These are phyloP conservation scores for Sisor rabdophorus DNA, from an alignment of 2,113 vertebrate species.

Conservation along the genomic window DNA sequence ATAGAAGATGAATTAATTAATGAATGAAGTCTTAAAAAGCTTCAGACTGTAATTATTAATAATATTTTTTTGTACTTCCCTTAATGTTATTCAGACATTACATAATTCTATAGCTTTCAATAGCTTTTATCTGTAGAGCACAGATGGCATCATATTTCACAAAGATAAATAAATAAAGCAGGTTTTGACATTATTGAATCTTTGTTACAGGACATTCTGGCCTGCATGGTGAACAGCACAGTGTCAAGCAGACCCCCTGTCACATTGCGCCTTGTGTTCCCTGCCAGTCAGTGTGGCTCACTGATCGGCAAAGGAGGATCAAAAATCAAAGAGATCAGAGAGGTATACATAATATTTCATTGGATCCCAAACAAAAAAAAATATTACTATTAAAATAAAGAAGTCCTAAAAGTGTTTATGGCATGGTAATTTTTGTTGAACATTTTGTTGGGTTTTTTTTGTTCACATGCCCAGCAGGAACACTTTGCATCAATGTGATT, in stretches of 20 bases:
- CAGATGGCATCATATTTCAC: slow-evolving; percentile 3
- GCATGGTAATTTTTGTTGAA: slow-evolving; percentile 30
- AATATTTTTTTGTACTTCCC: slow-evolving; percentile 17
- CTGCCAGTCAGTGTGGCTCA: slow-evolving; percentile 88
- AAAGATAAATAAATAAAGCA: slow-evolving; percentile 8
- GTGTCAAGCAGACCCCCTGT: slow-evolving; percentile 89
- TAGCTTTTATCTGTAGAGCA: background rate
- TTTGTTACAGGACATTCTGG: slow-evolving; percentile 77
- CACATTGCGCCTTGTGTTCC: slow-evolving; percentile 85
- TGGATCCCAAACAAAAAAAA: slow-evolving; percentile 1
- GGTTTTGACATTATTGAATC: slow-evolving; percentile 17
- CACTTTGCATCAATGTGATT: slow-evolving; percentile 42
- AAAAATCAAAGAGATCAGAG: slow-evolving; percentile 93
- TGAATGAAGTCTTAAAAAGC: slow-evolving; percentile 13
- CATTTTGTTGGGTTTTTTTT: slow-evolving; percentile 31
- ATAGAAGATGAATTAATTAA: too few relatives aligned
- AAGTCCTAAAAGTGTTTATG: slow-evolving; percentile 22
- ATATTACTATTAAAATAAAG: slow-evolving; percentile 26
- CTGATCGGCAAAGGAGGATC: slow-evolving; percentile 93
- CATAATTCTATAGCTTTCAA: slow-evolving; percentile 20
- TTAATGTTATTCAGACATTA: slow-evolving; percentile 20
- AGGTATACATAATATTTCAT: slow-evolving; percentile 68
- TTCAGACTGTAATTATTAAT: slow-evolving; percentile 26
- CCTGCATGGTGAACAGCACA: slow-evolving; percentile 87
- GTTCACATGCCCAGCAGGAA: slow-evolving; percentile 36